These are phyloP conservation scores for Sebastes aleutianus DNA, from an alignment of 2,797 vertebrate species.

Conservation along the genomic window DNA sequence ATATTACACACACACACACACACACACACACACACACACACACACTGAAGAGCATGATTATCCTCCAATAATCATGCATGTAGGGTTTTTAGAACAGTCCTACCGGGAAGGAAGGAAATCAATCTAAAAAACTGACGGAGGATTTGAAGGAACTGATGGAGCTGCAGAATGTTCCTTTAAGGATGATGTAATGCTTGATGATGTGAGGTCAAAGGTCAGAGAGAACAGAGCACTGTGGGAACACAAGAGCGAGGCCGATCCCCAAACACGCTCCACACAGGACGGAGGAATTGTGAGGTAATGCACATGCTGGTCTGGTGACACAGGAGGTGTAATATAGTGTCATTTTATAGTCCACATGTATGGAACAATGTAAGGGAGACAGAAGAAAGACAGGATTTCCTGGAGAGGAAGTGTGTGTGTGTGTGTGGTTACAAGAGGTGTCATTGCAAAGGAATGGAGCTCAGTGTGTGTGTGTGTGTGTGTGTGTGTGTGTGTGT, in stretches of 20 bases:
- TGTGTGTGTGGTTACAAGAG: background rate
- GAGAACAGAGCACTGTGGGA: constrained; percentile 31
- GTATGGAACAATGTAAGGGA: background rate
- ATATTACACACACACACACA: background rate
- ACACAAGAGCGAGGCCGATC: background rate
- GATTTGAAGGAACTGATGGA: background rate
- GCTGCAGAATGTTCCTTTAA: background rate
- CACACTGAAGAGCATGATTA: background rate
- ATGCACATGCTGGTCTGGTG: constrained; percentile 15
- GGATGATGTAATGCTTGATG: constrained; percentile 16
- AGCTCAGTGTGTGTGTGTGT: background rate
- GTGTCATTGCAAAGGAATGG: background rate
- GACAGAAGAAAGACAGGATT: constrained; percentile 40
- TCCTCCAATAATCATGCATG: background rate
- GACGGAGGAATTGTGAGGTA: constrained; percentile 8
- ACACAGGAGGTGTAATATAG: background rate
- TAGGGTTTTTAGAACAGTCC: background rate
- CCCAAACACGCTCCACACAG: background rate
- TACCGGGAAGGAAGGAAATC: background rate
- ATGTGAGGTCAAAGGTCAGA: constrained; percentile 39
- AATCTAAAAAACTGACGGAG: background rate
- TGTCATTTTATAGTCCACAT: background rate
- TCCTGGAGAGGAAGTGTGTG: constrained; percentile 37
- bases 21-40: background rate
- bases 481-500: background rate